A percentile compares a stretch with the other conserved stretches of the same genome.
phyloP scores from a whole-genome alignment of 1,140 invertebrate species.

The Trichogramma pretiosum region DNA sequence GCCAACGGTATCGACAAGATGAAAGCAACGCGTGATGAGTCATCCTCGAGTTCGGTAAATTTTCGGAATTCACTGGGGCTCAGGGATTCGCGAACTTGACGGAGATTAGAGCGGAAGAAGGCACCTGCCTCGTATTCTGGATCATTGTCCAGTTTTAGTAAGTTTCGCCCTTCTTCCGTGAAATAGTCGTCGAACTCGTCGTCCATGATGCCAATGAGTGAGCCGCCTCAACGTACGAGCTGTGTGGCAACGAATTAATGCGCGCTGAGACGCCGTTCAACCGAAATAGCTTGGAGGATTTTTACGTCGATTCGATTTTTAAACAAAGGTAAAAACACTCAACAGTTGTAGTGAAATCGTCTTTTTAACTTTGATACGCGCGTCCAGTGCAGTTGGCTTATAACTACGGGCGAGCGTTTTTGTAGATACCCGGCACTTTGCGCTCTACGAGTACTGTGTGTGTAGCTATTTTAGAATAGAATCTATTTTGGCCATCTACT shows the following conservation, averaged over 20 bases:
- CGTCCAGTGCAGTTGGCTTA: too few species aligned
- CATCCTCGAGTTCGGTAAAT: conserved; percentile 25
- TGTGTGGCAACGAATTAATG: too few species aligned
- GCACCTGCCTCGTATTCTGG: conserved; percentile 25
- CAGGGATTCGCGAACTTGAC: conserved; percentile 27
- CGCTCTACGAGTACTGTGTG: too few species aligned
- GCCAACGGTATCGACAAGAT: conserved; percentile 32
- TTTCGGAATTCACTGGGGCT: conserved; percentile 24
- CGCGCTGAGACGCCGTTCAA: background rate
- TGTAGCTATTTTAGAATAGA: too few species aligned
- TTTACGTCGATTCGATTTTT: too few species aligned
- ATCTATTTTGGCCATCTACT: too few species aligned
- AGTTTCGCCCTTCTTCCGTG: background rate
- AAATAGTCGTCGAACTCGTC: conserved; percentile 1
- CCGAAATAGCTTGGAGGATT: too few species aligned
- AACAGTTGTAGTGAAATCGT: too few species aligned
- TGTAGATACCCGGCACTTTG: too few species aligned
- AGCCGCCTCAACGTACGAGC: background rate
- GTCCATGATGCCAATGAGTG: background rate
- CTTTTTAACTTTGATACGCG: too few species aligned
- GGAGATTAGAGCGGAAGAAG: conserved; percentile 35
- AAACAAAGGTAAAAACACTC: too few species aligned
- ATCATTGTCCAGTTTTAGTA: conserved; percentile 22
- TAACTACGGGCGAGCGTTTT: too few species aligned
- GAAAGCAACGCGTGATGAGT: conserved; percentile 32